These are phyloP conservation scores for Myotis findleyi DNA, from an alignment of 2,797 vertebrate species.

Conservation along the genomic window DNA sequence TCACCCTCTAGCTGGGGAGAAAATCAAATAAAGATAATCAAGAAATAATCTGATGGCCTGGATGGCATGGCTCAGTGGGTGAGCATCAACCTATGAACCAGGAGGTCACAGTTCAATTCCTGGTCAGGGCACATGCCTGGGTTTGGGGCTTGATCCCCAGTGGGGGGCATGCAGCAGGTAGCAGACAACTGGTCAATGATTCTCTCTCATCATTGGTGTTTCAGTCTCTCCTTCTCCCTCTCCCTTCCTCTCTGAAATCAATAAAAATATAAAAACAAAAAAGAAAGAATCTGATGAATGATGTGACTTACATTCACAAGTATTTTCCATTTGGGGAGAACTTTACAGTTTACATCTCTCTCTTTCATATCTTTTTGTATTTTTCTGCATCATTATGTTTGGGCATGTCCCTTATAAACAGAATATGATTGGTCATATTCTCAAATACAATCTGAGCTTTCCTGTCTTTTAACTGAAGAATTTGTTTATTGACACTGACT, in stretches of 20 bases:
- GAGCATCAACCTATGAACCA: background rate
- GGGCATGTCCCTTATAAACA: background rate
- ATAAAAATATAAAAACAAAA: background rate
- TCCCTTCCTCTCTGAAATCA: background rate
- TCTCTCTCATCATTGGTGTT: background rate
- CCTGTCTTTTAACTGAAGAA: constrained; percentile 13
- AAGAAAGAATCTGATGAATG: background rate
- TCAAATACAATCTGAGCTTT: background rate
- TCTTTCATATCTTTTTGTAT: constrained; percentile 20
- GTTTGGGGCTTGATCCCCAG: background rate
- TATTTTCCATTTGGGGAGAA: background rate
- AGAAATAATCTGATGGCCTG: background rate
- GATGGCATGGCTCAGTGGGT: background rate
- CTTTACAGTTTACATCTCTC: background rate
- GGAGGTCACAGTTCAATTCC: background rate
- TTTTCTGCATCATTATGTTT: constrained; percentile 8
- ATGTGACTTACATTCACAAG: background rate
- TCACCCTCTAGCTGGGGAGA: background rate
- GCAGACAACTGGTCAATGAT: background rate
- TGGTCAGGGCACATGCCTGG: background rate
- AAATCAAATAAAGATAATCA: background rate
- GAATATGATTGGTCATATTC: background rate
- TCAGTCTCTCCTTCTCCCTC: background rate
- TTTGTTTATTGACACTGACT: background rate
- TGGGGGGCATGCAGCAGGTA: background rate